These are phyloP conservation scores for Euproctis similis DNA, from an alignment of 2,888 invertebrate genomes.

Conservation along the genomic window DNA sequence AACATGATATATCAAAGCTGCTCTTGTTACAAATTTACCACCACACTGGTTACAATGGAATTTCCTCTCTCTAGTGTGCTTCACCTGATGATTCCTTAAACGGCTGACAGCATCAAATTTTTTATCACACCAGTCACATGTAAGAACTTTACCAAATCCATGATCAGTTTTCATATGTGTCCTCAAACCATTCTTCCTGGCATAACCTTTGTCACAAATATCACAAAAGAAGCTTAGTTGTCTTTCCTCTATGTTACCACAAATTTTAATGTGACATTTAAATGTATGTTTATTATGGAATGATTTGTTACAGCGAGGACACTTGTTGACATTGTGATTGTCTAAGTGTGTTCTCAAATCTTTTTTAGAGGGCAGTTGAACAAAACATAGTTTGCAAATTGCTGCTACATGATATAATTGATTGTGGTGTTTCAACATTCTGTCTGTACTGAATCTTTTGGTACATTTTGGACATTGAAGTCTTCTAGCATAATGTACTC, in stretches of 20 bases:
- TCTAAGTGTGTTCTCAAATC: conserved; percentile 42
- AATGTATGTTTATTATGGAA: conserved; percentile 42
- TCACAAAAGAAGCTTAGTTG: conserved; percentile 38
- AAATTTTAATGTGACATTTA: conserved; percentile 42
- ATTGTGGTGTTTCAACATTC: conserved; percentile 42
- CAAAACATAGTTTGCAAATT: conserved; percentile 45
- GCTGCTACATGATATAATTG: conserved; percentile 39
- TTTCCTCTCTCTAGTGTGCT: conserved; percentile 60
- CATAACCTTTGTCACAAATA: conserved; percentile 56
- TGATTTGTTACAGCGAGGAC: conserved; percentile 40
- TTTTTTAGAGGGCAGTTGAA: conserved; percentile 45
- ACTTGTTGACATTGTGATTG: conserved; percentile 44
- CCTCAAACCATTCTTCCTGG: conserved; percentile 42
- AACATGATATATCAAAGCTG: conserved; percentile 59
- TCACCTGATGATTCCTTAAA: conserved; percentile 55
- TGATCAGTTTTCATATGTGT: conserved; percentile 59
- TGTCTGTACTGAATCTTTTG: conserved; percentile 49
- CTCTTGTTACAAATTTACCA: conserved; percentile 57
- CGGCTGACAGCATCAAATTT: conserved; percentile 65
- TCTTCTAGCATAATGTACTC: conserved; percentile 49
- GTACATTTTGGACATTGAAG: conserved; percentile 43
- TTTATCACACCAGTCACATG: conserved; percentile 53
- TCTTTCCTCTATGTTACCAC: conserved; percentile 32
- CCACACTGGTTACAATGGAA: conserved; percentile 54
- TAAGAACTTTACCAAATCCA: conserved; percentile 54